Evolutionary conservation across 2,888 invertebrate species (phyloP).

Genomic region (Gandaritis pyraliata): DNA sequence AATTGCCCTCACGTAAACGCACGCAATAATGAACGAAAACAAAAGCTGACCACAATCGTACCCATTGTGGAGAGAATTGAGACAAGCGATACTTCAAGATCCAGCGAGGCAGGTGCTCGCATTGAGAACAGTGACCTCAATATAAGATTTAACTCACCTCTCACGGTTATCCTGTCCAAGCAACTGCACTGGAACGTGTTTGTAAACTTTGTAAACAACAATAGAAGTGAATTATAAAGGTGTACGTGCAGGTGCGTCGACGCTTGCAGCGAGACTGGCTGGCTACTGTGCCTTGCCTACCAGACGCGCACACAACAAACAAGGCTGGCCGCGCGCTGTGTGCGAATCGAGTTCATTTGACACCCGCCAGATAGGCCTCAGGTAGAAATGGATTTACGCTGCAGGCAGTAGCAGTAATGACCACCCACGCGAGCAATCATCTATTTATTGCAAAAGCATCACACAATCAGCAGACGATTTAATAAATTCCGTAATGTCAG

Average conservation of each 20-base stretch:
- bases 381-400: slow-evolving; percentile 44
- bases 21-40: slow-evolving; percentile 60
- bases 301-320: slow-evolving; percentile 13
- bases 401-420: slow-evolving; percentile 45
- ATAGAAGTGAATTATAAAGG: slow-evolving; percentile 32
- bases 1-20: slow-evolving; percentile 47
- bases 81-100: slow-evolving; percentile 20
- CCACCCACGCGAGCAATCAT: slow-evolving; percentile 50
- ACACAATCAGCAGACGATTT: slow-evolving; percentile 14
- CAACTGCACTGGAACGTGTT: slow-evolving; percentile 66
- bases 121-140: slow-evolving; percentile 63
- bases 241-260: slow-evolving; percentile 61
- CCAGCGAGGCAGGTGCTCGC: slow-evolving; percentile 38
- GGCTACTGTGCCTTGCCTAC: slow-evolving; percentile 11
- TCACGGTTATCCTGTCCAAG: slow-evolving; percentile 69
- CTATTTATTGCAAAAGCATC: slow-evolving; percentile 40
- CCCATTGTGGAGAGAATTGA: slow-evolving; percentile 48
- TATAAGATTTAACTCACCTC: slow-evolving; percentile 69
- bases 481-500: slow-evolving; percentile 19
- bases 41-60: slow-evolving; percentile 58
- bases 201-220: slow-evolving; percentile 78
- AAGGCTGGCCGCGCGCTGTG: slow-evolving; percentile 46
- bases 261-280: slow-evolving; percentile 66
- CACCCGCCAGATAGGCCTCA: slow-evolving; percentile 46
- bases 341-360: slow-evolving; percentile 71